Evolutionary conservation across 1,140 invertebrate genomes (phyloP), one percentile per base, ranked within the genome.

Genomic region (Bombus sibiricus): DNA sequence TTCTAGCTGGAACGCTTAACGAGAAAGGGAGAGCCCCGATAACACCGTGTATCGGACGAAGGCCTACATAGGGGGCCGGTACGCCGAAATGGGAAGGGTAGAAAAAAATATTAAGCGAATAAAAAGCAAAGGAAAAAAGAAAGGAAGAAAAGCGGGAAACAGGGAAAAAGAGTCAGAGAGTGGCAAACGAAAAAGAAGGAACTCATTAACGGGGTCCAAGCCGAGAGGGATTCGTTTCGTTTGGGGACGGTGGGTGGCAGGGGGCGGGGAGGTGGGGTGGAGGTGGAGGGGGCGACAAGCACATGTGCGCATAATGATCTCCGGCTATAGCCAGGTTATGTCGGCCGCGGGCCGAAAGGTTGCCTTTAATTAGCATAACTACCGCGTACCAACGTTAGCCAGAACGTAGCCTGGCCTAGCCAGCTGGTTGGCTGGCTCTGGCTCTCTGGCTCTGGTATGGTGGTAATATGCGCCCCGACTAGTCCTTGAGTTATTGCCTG

Each of bases 401-500:
- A 88, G 92, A 92, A 87, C 93, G 91, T 91, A 89, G 92, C 88
- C 34, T 71, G 83, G 75, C 75, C 75, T 78, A 34, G 53, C 75
- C 57, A 13, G 28, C 75, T 62, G 75, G 53, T 77, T 53, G 37
- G 34, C 37, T 41, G n/a, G 32, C 74, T 37, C 53, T 59, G n/a
- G 5, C 74, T 76, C 74, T 28, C 74, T 57, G 32, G 25, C 74
- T 53, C 81, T 83, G 82, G 87, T 89, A 93, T 93, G 92, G 93
- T 92, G 93, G 93, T 94, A 94, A 95, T 95, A 94, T 94, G 94
- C 93, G 93, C 92, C 92, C 93, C 93, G 89, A 94, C 93, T 93
- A 95, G 94, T 95, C 94, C 94, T 94, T 94, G 94, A 94, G 93
- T 94, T 94, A 94, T 94, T 94, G 93, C 93, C 93, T 94, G 94